A percentile compares a stretch with the other conserved stretches of the same genome.
These are phyloP conservation scores for Tragelaphus oryx DNA, from an alignment of 2,797 vertebrate genomes.

Conservation along the genomic window DNA sequence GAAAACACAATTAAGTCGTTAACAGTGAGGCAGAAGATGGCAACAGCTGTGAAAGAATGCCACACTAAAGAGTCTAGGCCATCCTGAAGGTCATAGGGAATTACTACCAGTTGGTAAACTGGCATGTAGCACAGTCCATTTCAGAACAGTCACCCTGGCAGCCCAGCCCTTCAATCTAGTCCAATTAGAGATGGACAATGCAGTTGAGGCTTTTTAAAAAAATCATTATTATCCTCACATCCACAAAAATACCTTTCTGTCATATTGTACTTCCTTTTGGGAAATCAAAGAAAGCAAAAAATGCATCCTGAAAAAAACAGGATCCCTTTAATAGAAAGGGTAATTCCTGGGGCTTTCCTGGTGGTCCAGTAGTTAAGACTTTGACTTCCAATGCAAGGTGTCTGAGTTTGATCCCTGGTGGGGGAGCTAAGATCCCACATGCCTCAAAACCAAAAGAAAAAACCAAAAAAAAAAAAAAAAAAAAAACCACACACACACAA, in stretches of 20 bases:
- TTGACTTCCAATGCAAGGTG: not conserved
- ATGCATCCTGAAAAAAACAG: not conserved
- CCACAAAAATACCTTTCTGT: constrained; percentile 4
- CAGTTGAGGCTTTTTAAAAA: not conserved
- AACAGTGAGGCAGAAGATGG: not conserved
- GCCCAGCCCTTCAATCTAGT: not conserved
- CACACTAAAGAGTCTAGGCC: not conserved
- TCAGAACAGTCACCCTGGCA: not conserved
- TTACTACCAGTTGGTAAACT: not conserved
- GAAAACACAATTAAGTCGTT: not conserved
- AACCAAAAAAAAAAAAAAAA: not conserved
- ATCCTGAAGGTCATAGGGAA: not conserved
- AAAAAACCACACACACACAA: no score
- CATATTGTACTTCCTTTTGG: not conserved
- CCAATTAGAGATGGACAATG: not conserved
- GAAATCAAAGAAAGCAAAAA: constrained; percentile 54
- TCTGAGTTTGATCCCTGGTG: not conserved
- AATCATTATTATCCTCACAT: not conserved
- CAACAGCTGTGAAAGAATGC: not conserved
- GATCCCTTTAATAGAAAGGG: constrained; percentile 16
- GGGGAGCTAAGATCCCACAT: not conserved
- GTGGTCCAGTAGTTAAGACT: not conserved
- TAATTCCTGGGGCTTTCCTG: not conserved
- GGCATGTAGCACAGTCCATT: not conserved
- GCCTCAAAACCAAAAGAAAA: not conserved